A percentile compares a stretch with the other conserved stretches of the same genome.
Evolutionary conservation across 2,797 vertebrate genomes (phyloP).

Genomic region (Trematocara caparti): DNA sequence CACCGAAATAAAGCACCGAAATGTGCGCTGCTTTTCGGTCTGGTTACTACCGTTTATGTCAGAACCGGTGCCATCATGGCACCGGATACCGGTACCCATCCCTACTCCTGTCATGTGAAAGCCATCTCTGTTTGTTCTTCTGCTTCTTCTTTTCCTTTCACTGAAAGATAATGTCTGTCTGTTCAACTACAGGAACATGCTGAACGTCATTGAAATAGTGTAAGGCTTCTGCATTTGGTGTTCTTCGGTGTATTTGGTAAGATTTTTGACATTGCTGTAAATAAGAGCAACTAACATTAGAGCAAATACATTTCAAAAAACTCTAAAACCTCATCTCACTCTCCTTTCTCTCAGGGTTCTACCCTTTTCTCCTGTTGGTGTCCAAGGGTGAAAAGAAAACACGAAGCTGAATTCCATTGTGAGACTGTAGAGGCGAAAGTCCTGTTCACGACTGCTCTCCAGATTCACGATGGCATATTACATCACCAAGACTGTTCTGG

Average conservation of each 20-base stretch:
- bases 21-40: no score
- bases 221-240: slow-evolving; percentile 39
- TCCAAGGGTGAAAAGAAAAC: slow-evolving; percentile 33
- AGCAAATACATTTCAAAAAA: not conserved
- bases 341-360: slow-evolving; percentile 25
- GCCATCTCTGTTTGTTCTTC: not conserved
- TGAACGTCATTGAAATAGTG: slow-evolving; percentile 66
- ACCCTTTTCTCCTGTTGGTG: slow-evolving; percentile 14
- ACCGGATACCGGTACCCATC: no score
- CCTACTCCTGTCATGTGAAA: not conserved
- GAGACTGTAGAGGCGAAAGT: slow-evolving; percentile 17
- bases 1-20: no score
- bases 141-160: not conserved
- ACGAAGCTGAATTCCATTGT: slow-evolving; percentile 27
- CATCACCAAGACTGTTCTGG: not conserved
- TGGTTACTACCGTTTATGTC: no score
- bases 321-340: not conserved
- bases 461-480: not conserved
- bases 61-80: no score
- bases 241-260: slow-evolving; percentile 56
- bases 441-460: slow-evolving; percentile 24
- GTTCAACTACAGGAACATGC: slow-evolving; percentile 64
- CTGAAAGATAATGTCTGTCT: not conserved
- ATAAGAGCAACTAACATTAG: not conserved
- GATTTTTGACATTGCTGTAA: not conserved